phyloP scores from a whole-genome alignment of 2,113 vertebrate species.

The Silurus meridionalis region DNA sequence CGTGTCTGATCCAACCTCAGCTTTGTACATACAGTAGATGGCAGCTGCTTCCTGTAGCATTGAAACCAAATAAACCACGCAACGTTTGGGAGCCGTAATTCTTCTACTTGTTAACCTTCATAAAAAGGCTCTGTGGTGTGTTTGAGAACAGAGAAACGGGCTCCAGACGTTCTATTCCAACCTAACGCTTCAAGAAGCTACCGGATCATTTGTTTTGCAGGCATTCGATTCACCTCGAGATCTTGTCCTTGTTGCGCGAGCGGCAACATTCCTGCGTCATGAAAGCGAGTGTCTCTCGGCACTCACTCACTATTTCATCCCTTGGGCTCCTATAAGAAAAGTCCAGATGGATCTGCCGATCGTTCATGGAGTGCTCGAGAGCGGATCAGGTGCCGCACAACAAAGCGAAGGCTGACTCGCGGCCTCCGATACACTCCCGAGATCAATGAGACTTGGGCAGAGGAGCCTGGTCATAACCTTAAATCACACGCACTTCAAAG shows the following conservation, averaged over 20 bases:
- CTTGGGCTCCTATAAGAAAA: constrained; percentile 40
- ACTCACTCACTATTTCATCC: constrained; percentile 58
- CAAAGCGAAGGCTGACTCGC: constrained; percentile 36
- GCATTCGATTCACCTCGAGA: neutral
- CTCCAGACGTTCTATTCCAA: constrained; percentile 33
- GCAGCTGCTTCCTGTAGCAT: constrained; percentile 56
- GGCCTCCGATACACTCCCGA: constrained; percentile 42
- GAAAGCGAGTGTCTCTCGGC: constrained; percentile 50
- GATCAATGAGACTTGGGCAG: constrained; percentile 55
- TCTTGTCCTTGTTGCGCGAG: constrained; percentile 11
- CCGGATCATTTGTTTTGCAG: too few relatives aligned
- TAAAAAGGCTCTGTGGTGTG: constrained; percentile 41
- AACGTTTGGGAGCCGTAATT: constrained; percentile 51
- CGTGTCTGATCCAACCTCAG: constrained; percentile 28
- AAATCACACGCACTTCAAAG: constrained; percentile 65
- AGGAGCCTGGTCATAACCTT: constrained; percentile 49
- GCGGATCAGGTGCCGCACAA: constrained; percentile 51
- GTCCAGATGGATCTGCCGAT: constrained; percentile 48
- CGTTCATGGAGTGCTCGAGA: constrained; percentile 46
- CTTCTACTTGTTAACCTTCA: constrained; percentile 55
- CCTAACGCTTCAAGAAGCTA: neutral
- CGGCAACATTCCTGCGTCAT: constrained; percentile 49
- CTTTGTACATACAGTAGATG: constrained; percentile 54
- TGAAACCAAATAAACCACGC: constrained; percentile 47
- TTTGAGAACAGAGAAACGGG: constrained; percentile 42